Conservation (phyloP, 2,797 vertebrate species). For the Philypnodon macrostomus region DNA sequence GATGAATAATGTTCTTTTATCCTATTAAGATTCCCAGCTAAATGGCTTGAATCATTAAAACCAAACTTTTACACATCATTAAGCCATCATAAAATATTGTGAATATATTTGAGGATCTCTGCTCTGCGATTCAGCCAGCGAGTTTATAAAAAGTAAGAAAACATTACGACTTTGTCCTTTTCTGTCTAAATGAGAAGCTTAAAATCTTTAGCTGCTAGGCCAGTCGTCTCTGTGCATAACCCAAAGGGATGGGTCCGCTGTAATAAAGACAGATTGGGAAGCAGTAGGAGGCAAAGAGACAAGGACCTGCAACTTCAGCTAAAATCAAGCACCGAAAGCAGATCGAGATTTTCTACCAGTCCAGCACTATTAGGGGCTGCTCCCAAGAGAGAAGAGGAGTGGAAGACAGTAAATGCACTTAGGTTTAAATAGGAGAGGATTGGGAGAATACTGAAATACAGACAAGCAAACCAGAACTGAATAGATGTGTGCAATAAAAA, state of each 20-base stretch:
- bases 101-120: constrained; percentile 25
- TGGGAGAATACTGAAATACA: constrained; percentile 14
- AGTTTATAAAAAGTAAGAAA: constrained; percentile 46
- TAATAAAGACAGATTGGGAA: constrained; percentile 73
- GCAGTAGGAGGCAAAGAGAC: constrained; percentile 66
- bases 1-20: constrained; percentile 48
- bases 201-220: constrained; percentile 55
- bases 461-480: constrained; percentile 7
- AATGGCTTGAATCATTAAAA: constrained; percentile 42
- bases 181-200: constrained; percentile 42
- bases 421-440: constrained; percentile 29
- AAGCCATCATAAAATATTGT: constrained; percentile 30
- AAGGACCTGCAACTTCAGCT: constrained; percentile 72
- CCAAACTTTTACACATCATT: constrained; percentile 54
- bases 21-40: constrained; percentile 20
- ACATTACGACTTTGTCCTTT: constrained; percentile 39
- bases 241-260: constrained; percentile 41
- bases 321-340: constrained; percentile 54
- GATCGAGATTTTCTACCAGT: constrained; percentile 54
- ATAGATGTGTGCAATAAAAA: too few species aligned
- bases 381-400: constrained; percentile 47
- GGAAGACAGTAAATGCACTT: constrained; percentile 28
- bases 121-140: background rate
- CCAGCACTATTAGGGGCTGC: constrained; percentile 55
- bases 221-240: constrained; percentile 42